Conservation (phyloP, 2,113 vertebrate genomes). For the Tachuris rubrigastra region DNA sequence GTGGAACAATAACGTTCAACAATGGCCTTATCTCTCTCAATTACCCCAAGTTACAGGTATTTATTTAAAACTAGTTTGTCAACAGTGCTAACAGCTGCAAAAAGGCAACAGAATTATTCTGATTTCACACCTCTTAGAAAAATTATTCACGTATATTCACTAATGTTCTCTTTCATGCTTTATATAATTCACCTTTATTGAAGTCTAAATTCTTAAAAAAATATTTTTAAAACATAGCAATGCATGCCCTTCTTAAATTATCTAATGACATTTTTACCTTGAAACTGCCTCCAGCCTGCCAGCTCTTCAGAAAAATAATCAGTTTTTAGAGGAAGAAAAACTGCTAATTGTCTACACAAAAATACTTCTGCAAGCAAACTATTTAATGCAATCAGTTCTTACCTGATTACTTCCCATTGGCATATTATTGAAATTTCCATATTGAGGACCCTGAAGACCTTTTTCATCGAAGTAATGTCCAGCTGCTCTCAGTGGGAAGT, state of each 20-base stretch:
- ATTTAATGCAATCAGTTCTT: neutral
- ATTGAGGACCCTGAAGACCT: slow-evolving; percentile 76
- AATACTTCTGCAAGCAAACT: neutral
- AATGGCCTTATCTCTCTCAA: neutral
- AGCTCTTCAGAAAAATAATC: neutral
- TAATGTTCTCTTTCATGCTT: neutral
- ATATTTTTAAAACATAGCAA: neutral
- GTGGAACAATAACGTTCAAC: neutral
- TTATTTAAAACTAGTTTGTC: neutral
- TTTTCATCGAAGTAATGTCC: slow-evolving; percentile 85
- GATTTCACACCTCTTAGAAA: neutral
- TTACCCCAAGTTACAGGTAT: fast-evolving
- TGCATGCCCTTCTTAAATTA: neutral
- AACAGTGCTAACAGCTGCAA: neutral
- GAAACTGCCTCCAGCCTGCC: neutral
- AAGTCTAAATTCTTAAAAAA: neutral
- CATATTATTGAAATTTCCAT: slow-evolving; percentile 76
- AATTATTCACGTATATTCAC: neutral
- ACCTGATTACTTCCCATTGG: slow-evolving; percentile 80
- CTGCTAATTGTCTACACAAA: neutral
- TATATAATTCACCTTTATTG: neutral
- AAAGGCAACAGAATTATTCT: neutral
- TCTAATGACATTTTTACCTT: neutral
- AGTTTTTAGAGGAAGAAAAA: neutral
- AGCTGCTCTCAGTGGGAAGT: slow-evolving; percentile 73